These are phyloP conservation scores for Phalacrocorax carbo DNA, from an alignment of 2,113 vertebrate genomes.

Conservation along the genomic window DNA sequence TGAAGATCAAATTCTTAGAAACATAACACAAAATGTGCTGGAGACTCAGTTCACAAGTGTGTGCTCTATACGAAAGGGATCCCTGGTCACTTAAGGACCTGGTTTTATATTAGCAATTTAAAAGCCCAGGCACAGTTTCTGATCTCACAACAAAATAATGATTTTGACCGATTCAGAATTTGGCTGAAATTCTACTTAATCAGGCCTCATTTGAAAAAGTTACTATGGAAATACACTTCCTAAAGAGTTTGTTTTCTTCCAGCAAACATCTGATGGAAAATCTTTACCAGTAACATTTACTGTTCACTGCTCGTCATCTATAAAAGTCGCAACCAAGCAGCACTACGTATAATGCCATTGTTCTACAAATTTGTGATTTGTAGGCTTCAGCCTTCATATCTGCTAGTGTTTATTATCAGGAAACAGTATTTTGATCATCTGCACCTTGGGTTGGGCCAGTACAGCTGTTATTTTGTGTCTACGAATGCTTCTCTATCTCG, in stretches of 20 bases:
- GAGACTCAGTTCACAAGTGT: background rate
- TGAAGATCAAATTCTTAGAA: slow-evolving; percentile 15
- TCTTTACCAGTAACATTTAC: background rate
- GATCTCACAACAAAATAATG: background rate
- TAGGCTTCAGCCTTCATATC: background rate
- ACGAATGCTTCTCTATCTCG: background rate
- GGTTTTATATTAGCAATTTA: background rate
- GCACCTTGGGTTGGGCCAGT: background rate
- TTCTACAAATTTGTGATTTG: background rate
- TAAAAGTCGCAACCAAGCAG: background rate
- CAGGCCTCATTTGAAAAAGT: background rate
- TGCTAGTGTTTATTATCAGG: background rate
- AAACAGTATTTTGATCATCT: background rate
- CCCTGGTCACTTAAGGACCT: background rate
- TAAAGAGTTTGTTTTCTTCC: background rate
- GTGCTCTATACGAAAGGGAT: background rate
- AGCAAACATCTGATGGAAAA: background rate
- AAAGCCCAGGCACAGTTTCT: background rate
- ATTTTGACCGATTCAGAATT: background rate
- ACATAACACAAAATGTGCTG: background rate
- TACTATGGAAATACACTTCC: background rate
- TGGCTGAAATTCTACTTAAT: background rate
- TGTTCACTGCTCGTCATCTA: background rate
- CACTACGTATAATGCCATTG: background rate
- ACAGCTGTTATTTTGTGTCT: background rate